Evolutionary conservation across 1,140 invertebrate genomes (phyloP), one percentile per base, ranked within the genome.

Genomic region (Heliconius hewitsoni): DNA sequence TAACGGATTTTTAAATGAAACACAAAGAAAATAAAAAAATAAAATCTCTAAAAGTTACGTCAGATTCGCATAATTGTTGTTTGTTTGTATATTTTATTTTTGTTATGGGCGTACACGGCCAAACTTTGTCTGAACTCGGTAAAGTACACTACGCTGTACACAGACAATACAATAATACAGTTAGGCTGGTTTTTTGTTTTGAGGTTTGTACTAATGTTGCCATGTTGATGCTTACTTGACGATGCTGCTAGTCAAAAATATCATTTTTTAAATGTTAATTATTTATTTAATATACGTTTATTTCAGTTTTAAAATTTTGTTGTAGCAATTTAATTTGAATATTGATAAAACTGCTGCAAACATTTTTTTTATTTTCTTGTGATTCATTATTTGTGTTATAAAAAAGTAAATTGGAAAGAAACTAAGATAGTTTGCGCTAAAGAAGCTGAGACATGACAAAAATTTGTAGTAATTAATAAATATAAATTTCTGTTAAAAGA

Each of bases 41-140:
- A 83, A 84, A 87, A 86, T 81, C 18, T 50, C 30, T 75, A 78
- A 55, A 74, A 77, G n/a, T 39, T 82, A 77, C 46, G 79, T 87
- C 79, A 91, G 80, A 84, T 87, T 86, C 76, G 83, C 89, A 90
- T 91, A 89, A 73, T 90, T 89, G 73, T 74, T 84, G 81, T 83
- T 85, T 66, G 27, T 66, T 84, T 83, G 70, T 86, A 82, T 80
- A 82, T 82, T 79, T 80, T 84, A 82, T 82, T 70, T 52, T 86
- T 76, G 71, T 71, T 52, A 76, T 78, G 82, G 84, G 84, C 84
- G 84, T 85, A 81, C 73, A 82, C 80, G 75, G 81, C 50, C 81
- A 80, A 46, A 73, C 23, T 66, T 66, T 66, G 55, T 57, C 19
- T 23, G n/a, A 66, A 66, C n/a, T 66, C 60, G 27, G 60, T 66